Conservation (phyloP, 2,113 vertebrate genomes). For the Gnathonemus echidnorhynchus region DNA sequence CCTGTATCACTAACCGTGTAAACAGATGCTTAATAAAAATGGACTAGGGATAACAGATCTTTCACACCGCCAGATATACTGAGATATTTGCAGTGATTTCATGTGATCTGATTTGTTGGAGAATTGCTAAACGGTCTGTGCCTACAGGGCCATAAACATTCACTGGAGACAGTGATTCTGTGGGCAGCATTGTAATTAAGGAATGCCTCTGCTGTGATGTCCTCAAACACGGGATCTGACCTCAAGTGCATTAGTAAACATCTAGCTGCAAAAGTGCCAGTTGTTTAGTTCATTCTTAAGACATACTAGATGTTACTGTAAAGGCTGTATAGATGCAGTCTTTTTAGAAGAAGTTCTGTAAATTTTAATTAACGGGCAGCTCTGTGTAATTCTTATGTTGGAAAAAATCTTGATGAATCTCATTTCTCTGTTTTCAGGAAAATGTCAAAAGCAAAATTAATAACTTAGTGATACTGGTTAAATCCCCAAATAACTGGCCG, state of each 20-base stretch:
- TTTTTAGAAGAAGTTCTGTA: neutral
- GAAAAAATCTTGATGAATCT: neutral
- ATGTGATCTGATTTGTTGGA: neutral
- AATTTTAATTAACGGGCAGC: neutral
- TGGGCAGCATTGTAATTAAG: neutral
- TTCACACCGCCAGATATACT: neutral
- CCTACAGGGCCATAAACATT: neutral
- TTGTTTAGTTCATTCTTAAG: neutral
- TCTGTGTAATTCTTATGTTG: neutral
- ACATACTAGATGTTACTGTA: neutral
- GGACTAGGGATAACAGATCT: neutral
- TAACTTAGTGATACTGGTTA: neutral
- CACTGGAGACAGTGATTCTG: neutral
- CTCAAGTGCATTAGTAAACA: neutral
- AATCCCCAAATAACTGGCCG: neutral
- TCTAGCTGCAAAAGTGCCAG: neutral
- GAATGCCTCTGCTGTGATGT: neutral
- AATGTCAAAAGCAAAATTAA: neutral
- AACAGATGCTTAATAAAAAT: neutral
- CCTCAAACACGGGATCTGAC: neutral
- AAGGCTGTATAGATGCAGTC: neutral
- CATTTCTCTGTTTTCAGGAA: neutral
- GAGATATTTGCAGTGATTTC: neutral
- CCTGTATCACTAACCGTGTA: neutral
- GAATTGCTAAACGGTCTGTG: neutral